A percentile compares a stretch with the other conserved stretches of the same genome.
Evolutionary conservation across 2,797 vertebrate species (phyloP).

Genomic region (Melanotaenia trifasciata): DNA sequence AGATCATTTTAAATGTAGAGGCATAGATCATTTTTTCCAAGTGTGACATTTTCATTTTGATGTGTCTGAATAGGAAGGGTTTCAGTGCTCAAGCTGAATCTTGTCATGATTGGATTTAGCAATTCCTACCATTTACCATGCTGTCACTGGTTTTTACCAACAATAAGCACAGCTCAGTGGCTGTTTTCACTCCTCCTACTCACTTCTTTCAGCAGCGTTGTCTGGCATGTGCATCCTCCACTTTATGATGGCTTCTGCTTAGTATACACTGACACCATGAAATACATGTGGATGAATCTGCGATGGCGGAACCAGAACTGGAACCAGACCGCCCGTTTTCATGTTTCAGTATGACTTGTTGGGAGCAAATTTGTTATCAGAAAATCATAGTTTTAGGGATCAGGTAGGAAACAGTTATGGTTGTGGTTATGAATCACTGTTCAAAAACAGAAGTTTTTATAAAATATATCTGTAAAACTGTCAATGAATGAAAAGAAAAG

Average conservation of each 20-base stretch:
- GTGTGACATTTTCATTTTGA: no score
- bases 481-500: no score
- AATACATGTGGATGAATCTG: background rate
- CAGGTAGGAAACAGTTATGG: background rate
- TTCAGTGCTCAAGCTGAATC: no score
- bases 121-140: no score
- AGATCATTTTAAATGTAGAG: no score
- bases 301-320: background rate
- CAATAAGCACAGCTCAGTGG: background rate
- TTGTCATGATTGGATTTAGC: no score
- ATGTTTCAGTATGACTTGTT: conserved; percentile 11
- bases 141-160: no score
- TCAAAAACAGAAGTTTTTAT: no score
- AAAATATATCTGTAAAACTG: no score
- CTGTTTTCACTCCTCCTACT: conserved; percentile 47
- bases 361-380: conserved; percentile 36
- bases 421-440: background rate
- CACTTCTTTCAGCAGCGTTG: conserved; percentile 19
- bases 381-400: conserved; percentile 6
- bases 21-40: no score
- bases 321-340: conserved; percentile 13
- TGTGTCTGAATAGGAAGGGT: no score
- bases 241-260: background rate
- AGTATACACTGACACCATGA: background rate
- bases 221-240: conserved; percentile 17